Conservation (phyloP, 2,113 vertebrate species). For the Buteo buteo region DNA sequence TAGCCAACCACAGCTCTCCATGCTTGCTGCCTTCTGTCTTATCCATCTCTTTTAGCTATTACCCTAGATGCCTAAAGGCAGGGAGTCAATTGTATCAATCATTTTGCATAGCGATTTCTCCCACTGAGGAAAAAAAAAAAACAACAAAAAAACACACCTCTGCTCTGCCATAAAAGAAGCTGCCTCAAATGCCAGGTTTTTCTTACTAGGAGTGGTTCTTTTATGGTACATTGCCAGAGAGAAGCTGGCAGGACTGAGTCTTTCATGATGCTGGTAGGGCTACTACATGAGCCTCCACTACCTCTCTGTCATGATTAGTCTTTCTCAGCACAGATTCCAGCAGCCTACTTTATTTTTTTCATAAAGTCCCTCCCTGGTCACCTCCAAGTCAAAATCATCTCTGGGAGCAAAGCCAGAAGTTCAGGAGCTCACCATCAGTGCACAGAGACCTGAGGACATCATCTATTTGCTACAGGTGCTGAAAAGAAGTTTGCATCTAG, state of each 20-base stretch:
- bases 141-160: not conserved
- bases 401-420: not conserved
- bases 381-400: not conserved
- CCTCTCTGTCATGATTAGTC: not conserved
- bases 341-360: not conserved
- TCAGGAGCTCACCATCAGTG: not conserved
- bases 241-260: not conserved
- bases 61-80: not conserved
- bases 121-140: no score
- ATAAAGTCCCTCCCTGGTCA: not conserved
- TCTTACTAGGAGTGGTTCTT: not conserved
- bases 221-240: not conserved
- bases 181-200: not conserved
- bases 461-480: not conserved
- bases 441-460: not conserved
- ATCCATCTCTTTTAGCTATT: not conserved
- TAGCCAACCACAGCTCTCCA: not conserved
- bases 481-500: not conserved
- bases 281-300: not conserved
- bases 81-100: not conserved
- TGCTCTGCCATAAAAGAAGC: not conserved
- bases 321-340: not conserved
- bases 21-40: not conserved
- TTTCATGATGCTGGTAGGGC: not conserved
- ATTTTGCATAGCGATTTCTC: not conserved